Conservation (phyloP, 1,140 invertebrate species). For the Antheraea pernyi region DNA sequence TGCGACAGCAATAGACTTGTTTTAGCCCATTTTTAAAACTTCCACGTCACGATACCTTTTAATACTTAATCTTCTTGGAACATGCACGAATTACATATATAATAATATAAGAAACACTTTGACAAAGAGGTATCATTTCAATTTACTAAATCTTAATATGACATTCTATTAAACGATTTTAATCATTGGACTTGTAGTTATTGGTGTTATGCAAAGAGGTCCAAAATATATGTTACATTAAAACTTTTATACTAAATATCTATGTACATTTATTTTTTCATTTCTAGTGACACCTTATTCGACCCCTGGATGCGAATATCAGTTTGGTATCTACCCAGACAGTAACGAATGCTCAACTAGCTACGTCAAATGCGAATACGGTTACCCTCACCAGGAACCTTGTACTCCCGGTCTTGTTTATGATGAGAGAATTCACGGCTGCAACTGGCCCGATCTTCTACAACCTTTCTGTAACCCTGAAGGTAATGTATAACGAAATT, state of each 20-base stretch:
- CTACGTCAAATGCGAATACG: conserved; percentile 92
- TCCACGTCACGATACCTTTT: no score
- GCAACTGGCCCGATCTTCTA: conserved; percentile 96
- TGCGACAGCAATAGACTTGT: no score
- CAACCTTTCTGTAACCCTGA: conserved; percentile 92
- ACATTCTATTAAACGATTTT: no score
- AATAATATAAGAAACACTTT: no score
- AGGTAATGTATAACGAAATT: conserved; percentile 73
- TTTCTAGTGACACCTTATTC: conserved; percentile 87
- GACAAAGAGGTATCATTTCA: no score
- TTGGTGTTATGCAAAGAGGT: no score
- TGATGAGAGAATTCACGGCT: conserved; percentile 91
- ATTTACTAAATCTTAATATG: no score
- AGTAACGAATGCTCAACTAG: conserved; percentile 89
- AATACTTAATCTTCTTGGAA: no score
- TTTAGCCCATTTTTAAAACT: no score
- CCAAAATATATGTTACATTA: no score
- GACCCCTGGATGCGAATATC: conserved; percentile 90
- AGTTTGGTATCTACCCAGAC: conserved; percentile 93
- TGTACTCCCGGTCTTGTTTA: conserved; percentile 94
- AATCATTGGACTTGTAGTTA: no score
- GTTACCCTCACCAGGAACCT: conserved; percentile 87
- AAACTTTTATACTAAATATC: not conserved
- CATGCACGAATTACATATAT: no score
- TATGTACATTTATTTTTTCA: not conserved